Percentiles rank a stretch among this genome's conserved stretches.
Conservation (phyloP, 2,888 invertebrate genomes). For the Syrphus vitripennis region DNA sequence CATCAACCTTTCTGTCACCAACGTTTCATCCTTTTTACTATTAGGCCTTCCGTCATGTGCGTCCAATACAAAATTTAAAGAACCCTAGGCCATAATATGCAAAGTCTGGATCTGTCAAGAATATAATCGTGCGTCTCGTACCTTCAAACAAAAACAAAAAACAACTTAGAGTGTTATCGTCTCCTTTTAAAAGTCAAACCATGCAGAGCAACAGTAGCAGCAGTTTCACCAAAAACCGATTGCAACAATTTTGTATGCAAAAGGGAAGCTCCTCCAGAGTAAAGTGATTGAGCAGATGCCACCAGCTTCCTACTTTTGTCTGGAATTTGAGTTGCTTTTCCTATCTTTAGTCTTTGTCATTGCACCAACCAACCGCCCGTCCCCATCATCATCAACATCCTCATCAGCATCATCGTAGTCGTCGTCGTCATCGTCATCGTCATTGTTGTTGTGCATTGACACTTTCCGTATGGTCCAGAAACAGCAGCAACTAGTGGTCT, state of each 20-base stretch:
- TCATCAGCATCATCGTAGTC: background rate
- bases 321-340: conserved; percentile 62
- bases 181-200: conserved; percentile 47
- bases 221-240: conserved; percentile 51
- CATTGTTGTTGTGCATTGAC: conserved; percentile 61
- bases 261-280: conserved; percentile 48
- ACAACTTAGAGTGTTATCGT: conserved; percentile 45
- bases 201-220: conserved; percentile 13
- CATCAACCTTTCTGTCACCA: no score
- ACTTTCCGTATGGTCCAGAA: conserved; percentile 45
- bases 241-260: conserved; percentile 69
- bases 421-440: background rate
- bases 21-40: no score
- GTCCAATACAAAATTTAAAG: no score
- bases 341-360: conserved; percentile 38
- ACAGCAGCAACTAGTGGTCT: conserved; percentile 64
- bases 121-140: conserved; percentile 36
- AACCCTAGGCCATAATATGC: no score
- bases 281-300: conserved; percentile 50
- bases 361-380: no score
- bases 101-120: background rate
- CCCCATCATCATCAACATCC: conserved; percentile 26
- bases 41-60: no score
- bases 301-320: conserved; percentile 67
- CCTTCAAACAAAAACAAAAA: background rate